A percentile compares a stretch with the other conserved stretches of the same genome.
These are phyloP conservation scores for Operophtera brumata DNA, from an alignment of 2,888 invertebrate genomes.

Conservation along the genomic window DNA sequence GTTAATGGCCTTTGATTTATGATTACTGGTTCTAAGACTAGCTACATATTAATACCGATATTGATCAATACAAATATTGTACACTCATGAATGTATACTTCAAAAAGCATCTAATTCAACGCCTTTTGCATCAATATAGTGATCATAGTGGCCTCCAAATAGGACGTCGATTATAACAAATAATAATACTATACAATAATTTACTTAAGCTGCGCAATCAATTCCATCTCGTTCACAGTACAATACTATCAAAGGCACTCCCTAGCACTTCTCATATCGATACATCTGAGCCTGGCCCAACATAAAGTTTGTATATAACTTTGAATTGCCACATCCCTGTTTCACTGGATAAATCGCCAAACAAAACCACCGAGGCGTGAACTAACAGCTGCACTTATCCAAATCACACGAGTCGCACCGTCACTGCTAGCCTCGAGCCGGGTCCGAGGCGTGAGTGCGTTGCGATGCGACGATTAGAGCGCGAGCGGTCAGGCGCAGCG, in stretches of 20 bases:
- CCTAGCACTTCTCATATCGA: conserved; percentile 41
- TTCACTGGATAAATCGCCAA: conserved; percentile 25
- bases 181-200: conserved; percentile 63
- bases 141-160: conserved; percentile 45
- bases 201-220: conserved; percentile 43
- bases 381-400: conserved; percentile 8
- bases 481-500: no score
- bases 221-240: conserved; percentile 45
- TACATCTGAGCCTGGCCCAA: conserved; percentile 39
- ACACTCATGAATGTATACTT: conserved; percentile 34
- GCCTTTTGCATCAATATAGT: conserved; percentile 33
- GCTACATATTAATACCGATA: conserved; percentile 24
- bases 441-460: neutral
- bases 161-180: conserved; percentile 49
- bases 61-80: conserved; percentile 33
- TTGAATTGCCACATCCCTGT: conserved; percentile 49
- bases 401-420: conserved; percentile 4
- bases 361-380: conserved; percentile 11
- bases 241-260: conserved; percentile 58
- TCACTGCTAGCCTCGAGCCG: neutral
- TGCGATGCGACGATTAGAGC: conserved; percentile 1
- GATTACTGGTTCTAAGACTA: conserved; percentile 29
- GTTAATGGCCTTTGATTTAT: conserved; percentile 29
- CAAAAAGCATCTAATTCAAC: conserved; percentile 43
- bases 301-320: conserved; percentile 32